These are phyloP conservation scores for Setophaga coronata DNA, from an alignment of 2,113 vertebrate species.

Conservation along the genomic window DNA sequence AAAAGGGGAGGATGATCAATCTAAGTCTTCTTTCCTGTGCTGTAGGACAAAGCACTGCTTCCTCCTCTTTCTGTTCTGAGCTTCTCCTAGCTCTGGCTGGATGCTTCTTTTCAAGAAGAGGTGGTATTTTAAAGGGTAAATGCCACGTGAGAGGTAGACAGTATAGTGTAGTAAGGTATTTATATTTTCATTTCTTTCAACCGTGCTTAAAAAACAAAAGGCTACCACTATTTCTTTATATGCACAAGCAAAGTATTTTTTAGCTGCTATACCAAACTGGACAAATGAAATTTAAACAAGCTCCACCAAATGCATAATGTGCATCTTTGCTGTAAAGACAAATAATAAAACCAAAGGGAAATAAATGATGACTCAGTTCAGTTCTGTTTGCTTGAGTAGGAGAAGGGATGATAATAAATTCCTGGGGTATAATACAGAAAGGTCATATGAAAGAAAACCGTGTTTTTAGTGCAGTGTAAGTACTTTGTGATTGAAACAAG, in stretches of 20 bases:
- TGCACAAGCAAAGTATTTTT: not conserved
- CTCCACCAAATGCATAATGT: not conserved
- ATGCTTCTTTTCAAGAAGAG: not conserved
- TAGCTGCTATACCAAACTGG: not conserved
- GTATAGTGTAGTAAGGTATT: not conserved
- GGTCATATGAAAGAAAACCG: not conserved
- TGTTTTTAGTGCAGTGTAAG: not conserved
- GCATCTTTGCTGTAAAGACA: not conserved
- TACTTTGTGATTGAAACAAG: not conserved
- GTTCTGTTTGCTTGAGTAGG: not conserved
- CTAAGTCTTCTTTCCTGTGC: not conserved
- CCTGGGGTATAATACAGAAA: not conserved
- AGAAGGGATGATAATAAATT: not conserved
- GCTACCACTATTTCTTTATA: not conserved
- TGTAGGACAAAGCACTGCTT: not conserved
- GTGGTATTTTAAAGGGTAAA: not conserved
- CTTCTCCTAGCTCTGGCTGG: not conserved
- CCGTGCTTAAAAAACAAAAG: not conserved
- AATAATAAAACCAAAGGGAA: not conserved
- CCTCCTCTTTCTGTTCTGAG: not conserved
- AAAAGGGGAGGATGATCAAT: not conserved
- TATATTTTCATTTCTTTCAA: not conserved
- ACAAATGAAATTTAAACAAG: not conserved
- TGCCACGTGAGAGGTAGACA: not conserved
- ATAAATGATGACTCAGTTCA: not conserved